Percentiles rank a stretch among this genome's conserved stretches.
Evolutionary conservation across 2,113 vertebrate genomes (phyloP).

Genomic region (Gasterosteus aculeatus): DNA sequence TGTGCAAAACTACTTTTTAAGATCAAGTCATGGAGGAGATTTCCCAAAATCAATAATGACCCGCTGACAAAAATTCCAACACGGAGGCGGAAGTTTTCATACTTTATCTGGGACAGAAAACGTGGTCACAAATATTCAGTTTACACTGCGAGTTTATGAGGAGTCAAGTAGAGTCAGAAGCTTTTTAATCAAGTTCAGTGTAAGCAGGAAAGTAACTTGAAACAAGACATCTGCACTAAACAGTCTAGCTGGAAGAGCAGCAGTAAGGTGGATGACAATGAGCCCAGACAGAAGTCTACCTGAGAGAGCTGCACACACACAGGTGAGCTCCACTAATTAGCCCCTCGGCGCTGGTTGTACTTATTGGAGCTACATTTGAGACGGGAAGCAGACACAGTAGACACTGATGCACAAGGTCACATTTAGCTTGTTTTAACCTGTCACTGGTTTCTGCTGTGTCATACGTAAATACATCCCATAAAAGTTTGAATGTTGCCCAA

Average conservation of each 20-base stretch:
- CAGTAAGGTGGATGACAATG: not conserved
- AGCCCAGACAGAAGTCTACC: not conserved
- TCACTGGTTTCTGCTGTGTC: constrained; percentile 1
- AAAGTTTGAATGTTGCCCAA: not conserved
- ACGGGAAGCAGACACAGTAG: constrained; percentile 4
- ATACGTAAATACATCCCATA: constrained; percentile 6
- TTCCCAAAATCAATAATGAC: not conserved
- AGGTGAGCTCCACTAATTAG: not conserved
- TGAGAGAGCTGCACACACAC: not conserved
- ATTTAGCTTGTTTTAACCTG: constrained; percentile 1
- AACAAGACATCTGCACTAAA: not conserved
- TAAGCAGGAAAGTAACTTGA: not conserved
- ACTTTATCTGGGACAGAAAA: not conserved
- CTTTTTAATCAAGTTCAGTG: not conserved
- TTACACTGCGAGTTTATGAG: not conserved
- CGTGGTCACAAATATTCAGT: not conserved
- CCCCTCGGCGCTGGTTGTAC: not conserved
- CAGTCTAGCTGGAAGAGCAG: not conserved
- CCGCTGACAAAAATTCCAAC: not conserved
- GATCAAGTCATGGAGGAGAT: not conserved
- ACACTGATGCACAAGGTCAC: constrained; percentile 13
- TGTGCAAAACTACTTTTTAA: not conserved
- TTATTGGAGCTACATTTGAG: not conserved
- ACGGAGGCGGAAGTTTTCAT: not conserved
- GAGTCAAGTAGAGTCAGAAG: not conserved